Evolutionary conservation across 2,888 invertebrate genomes (phyloP).

Genomic region (Macrosiphum euphorbiae): DNA sequence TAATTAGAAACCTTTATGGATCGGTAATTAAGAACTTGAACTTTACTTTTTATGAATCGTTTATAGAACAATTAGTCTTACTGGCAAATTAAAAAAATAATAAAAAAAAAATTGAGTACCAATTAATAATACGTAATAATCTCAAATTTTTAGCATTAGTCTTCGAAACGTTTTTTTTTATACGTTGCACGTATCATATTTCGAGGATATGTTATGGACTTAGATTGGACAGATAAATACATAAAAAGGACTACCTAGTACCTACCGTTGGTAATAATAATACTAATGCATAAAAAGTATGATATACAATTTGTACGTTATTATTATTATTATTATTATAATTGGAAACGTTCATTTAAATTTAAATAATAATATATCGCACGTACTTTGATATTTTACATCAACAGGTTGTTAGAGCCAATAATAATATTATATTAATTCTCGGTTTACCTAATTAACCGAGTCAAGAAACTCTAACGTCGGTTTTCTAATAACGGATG

Average conservation of each 20-base stretch:
- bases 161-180: neutral
- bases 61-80: neutral
- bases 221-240: neutral
- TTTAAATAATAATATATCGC: neutral
- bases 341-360: neutral
- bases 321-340: slow-evolving; percentile 31
- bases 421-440: neutral
- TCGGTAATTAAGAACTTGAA: neutral
- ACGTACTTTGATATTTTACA: neutral
- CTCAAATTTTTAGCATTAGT: neutral
- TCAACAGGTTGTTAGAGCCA: neutral
- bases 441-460: neutral
- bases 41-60: neutral
- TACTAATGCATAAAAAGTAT: neutral
- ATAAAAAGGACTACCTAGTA: neutral
- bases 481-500: neutral
- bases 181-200: neutral
- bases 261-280: neutral
- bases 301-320: neutral
- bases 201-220: neutral
- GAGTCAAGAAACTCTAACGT: neutral
- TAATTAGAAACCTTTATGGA: neutral
- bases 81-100: neutral
- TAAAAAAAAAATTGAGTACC: neutral
- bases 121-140: neutral